Conservation (phyloP, 2,888 invertebrate genomes). For the Sphinx pinastri region DNA sequence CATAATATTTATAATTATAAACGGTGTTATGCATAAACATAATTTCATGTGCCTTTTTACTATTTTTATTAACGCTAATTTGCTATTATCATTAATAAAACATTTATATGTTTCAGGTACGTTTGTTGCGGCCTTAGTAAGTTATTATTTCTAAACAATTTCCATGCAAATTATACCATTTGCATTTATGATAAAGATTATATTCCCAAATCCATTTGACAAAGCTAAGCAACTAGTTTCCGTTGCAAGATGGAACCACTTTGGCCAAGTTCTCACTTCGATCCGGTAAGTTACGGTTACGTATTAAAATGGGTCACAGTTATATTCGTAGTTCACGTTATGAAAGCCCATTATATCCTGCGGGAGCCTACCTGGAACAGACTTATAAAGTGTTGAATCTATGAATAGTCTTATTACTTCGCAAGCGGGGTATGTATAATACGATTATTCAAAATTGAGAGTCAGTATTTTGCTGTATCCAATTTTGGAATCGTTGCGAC, state of each 20-base stretch:
- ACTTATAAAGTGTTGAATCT: constrained; percentile 30
- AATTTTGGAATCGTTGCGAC: constrained; percentile 12
- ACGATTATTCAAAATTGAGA: constrained; percentile 19
- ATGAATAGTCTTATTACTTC: constrained; percentile 23
- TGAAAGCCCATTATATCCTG: constrained; percentile 36
- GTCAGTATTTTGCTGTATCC: neutral
- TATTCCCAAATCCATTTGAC: constrained; percentile 37
- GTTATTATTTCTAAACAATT: constrained; percentile 22
- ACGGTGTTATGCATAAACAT: neutral
- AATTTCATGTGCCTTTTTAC: neutral
- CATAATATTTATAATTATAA: neutral
- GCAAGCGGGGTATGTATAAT: constrained; percentile 5
- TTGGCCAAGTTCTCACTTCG: constrained; percentile 45
- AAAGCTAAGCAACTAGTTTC: constrained; percentile 38
- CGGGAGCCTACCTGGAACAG: constrained; percentile 30
- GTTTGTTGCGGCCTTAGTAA: constrained; percentile 33
- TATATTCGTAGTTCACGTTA: constrained; percentile 32
- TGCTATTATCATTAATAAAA: constrained; percentile 16
- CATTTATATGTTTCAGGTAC: constrained; percentile 48
- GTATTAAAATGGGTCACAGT: constrained; percentile 39
- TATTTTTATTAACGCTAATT: neutral
- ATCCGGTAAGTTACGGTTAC: constrained; percentile 40
- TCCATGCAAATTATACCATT: constrained; percentile 22
- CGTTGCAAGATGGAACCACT: constrained; percentile 43
- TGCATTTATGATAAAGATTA: constrained; percentile 32